Base-by-base conservation (phyloP, 1,140 invertebrate genomes). In the Ectropis grisescens region DNA sequence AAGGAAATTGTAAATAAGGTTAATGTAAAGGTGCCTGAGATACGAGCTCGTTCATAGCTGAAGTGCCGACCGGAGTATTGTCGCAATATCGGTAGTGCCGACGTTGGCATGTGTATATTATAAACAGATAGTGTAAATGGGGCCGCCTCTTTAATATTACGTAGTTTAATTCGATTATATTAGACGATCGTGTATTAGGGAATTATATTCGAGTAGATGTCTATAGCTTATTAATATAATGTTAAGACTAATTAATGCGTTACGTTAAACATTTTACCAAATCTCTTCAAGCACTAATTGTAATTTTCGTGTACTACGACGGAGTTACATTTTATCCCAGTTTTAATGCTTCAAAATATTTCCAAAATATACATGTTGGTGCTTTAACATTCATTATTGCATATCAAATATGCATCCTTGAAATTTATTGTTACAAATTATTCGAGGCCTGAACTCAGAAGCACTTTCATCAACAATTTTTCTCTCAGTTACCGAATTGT, bases 261-360 rank as follows among this genome's bases (percentile, higher is more conserved):
- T 60, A n/a, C n/a, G n/a, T n/a, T n/a, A n/a, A 59, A 61, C 52
- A 47, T 59, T n/a, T 69, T 68, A 74, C 69, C 69, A 74, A 74
- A 74, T 70, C 61, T 55, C 47, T 55, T n/a, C n/a, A n/a, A n/a
- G n/a, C n/a, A n/a, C n/a, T n/a, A n/a, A n/a, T n/a, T n/a, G n/a
- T n/a, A n/a, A n/a, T n/a, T n/a, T n/a, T n/a, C n/a, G n/a, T n/a
- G n/a, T n/a, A n/a, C n/a, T n/a, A n/a, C n/a, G n/a, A n/a, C n/a
- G n/a, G n/a, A n/a, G n/a, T n/a, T n/a, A n/a, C n/a, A n/a, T n/a
- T n/a, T n/a, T n/a, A n/a, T n/a, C n/a, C n/a, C n/a, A n/a, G n/a
- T n/a, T n/a, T n/a, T n/a, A 30, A 30, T 41, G 32, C 32, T 41
- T 41, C 32, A 41, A 29, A 35, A 26, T 41, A 30, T 36, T 37